These are phyloP conservation scores for Aurelia sp. DNA, from an alignment of 30 jellyfish, hydroid and myxozoan genomes.

Conservation along the genomic window DNA sequence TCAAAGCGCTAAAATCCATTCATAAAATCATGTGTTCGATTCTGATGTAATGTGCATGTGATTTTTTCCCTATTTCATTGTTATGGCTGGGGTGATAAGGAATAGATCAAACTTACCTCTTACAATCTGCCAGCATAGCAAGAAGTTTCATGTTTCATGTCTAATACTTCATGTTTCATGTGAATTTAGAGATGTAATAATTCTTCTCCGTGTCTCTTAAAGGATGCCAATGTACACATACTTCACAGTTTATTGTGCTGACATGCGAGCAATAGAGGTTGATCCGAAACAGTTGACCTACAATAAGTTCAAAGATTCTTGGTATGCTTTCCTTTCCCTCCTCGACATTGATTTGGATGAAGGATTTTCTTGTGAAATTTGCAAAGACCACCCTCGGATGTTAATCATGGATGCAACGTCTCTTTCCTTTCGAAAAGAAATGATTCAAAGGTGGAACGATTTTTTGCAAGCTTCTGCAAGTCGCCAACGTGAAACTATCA, in stretches of 20 bases:
- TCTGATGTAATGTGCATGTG: neutral
- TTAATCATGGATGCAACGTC: slow-evolving; percentile 6
- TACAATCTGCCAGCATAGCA: no score
- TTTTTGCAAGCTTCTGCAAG: neutral
- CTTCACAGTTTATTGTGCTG: no score
- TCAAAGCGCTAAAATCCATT: neutral
- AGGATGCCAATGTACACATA: no score
- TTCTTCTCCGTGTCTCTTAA: no score
- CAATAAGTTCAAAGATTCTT: no score
- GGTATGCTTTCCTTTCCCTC: no score
- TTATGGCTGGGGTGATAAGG: neutral
- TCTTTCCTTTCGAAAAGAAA: slow-evolving; percentile 11
- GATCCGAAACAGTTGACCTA: no score
- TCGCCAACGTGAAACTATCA: neutral
- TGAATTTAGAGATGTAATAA: no score
- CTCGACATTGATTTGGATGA: neutral
- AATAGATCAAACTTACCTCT: neutral
- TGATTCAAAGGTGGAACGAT: neutral
- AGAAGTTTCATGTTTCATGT: no score
- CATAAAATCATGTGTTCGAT: neutral
- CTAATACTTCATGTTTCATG: no score
- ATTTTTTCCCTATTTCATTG: no score
- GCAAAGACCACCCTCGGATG: slow-evolving; percentile 1
- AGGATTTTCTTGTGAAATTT: slow-evolving; percentile 1
- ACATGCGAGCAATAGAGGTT: no score